These are phyloP conservation scores for Perizoma affinitatum DNA, from an alignment of 2,888 invertebrate genomes.

Conservation along the genomic window DNA sequence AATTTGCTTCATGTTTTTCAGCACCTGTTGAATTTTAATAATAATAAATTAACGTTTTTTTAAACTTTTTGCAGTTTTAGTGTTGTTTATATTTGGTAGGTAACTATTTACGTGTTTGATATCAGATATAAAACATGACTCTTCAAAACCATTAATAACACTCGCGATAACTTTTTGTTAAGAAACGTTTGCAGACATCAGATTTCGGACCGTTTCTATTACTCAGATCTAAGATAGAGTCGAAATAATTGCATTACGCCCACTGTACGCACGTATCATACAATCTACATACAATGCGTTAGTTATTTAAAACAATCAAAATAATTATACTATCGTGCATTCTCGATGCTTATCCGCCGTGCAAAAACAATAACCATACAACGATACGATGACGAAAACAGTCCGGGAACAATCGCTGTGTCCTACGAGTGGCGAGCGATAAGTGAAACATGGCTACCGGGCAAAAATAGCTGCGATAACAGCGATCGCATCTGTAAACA, in stretches of 20 bases:
- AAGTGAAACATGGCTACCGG: slow-evolving; percentile 77
- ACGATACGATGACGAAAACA: slow-evolving; percentile 67
- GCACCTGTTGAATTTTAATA: slow-evolving; percentile 55
- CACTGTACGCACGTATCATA: slow-evolving; percentile 36
- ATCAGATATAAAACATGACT: slow-evolving; percentile 7
- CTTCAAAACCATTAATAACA: slow-evolving; percentile 22
- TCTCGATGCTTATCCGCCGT: slow-evolving; percentile 48
- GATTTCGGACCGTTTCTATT: slow-evolving; percentile 35
- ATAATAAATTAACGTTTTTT: slow-evolving; percentile 22
- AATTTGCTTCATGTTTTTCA: slow-evolving; percentile 65
- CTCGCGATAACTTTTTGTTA: slow-evolving; percentile 26
- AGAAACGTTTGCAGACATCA: slow-evolving; percentile 24
- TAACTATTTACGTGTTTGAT: slow-evolving; percentile 16
- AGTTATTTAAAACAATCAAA: slow-evolving; percentile 52
- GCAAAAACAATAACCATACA: slow-evolving; percentile 50
- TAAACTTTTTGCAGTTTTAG: not conserved
- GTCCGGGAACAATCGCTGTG: slow-evolving; percentile 68
- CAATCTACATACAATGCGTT: slow-evolving; percentile 45
- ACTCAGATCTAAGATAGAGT: slow-evolving; percentile 38
- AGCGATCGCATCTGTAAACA: slow-evolving; percentile 78
- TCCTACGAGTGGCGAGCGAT: slow-evolving; percentile 67
- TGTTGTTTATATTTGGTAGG: slow-evolving; percentile 4
- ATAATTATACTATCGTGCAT: slow-evolving; percentile 54
- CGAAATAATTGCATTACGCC: slow-evolving; percentile 39
- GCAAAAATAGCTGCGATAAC: slow-evolving; percentile 78